phyloP scores from a whole-genome alignment of 2,797 vertebrate genomes.

The Lagodon rhomboides region DNA sequence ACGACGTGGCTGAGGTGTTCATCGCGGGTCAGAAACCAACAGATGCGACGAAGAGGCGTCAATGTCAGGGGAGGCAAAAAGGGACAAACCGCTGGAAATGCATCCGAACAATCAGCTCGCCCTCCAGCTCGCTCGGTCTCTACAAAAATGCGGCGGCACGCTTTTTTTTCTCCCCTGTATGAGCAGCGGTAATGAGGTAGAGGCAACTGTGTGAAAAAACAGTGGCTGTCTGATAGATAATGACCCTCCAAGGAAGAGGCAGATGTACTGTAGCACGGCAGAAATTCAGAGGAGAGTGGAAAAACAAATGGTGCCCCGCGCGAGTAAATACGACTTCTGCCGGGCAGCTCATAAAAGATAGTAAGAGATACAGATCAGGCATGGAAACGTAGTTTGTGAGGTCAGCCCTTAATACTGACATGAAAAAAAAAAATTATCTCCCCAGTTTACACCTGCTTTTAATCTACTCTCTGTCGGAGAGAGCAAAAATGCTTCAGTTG shows the following conservation, averaged over 20 bases:
- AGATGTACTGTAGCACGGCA: neutral
- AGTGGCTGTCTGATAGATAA: constrained; percentile 16
- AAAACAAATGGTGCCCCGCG: constrained; percentile 37
- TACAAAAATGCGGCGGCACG: neutral
- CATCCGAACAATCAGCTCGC: neutral
- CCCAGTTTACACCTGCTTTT: neutral
- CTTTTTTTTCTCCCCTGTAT: neutral
- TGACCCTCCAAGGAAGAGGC: neutral
- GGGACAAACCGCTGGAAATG: too few relatives aligned
- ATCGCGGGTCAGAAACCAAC: neutral
- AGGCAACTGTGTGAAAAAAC: neutral
- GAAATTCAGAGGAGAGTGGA: constrained; percentile 19
- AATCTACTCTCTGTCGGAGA: neutral
- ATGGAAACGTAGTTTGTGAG: neutral
- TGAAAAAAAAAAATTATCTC: neutral
- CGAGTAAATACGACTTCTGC: constrained; percentile 16
- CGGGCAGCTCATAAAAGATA: constrained; percentile 17
- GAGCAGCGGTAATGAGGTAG: neutral
- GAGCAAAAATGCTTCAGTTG: neutral
- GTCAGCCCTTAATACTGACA: neutral
- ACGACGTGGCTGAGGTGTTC: neutral
- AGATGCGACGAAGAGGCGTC: neutral
- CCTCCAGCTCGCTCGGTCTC: neutral
- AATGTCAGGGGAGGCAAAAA: neutral
- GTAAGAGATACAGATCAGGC: neutral